These are phyloP conservation scores for Drosophila trapezifrons DNA, from an alignment of 1,140 invertebrate species.

Conservation along the genomic window DNA sequence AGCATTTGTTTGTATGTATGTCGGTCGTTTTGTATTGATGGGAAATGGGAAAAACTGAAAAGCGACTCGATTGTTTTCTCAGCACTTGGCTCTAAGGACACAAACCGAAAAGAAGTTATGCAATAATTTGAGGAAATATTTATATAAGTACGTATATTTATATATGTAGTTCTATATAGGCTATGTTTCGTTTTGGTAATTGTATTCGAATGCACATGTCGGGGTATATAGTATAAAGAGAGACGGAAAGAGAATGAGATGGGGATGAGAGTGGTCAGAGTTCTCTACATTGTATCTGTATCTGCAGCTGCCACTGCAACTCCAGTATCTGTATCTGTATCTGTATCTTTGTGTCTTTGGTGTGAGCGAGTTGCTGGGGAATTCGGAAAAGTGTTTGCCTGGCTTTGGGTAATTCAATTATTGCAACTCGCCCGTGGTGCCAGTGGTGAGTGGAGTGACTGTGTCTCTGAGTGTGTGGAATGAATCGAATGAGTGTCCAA, in stretches of 20 bases:
- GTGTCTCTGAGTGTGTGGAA: slow-evolving; percentile 23
- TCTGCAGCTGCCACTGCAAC: slow-evolving; percentile 14
- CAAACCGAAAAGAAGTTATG: slow-evolving; percentile 49
- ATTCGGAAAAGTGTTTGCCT: slow-evolving; percentile 39
- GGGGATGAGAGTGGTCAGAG: slow-evolving; percentile 33
- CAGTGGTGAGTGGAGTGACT: slow-evolving; percentile 4
- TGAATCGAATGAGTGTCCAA: slow-evolving; percentile 34
- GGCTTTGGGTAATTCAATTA: slow-evolving; percentile 49
- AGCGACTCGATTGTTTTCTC: slow-evolving; percentile 42
- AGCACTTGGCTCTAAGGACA: slow-evolving; percentile 40
- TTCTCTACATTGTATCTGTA: slow-evolving; percentile 30
- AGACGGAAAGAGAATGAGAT: slow-evolving; percentile 25
- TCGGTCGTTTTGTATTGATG: slow-evolving; percentile 31
- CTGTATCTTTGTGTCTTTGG: slow-evolving; percentile 4
- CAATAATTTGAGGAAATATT: slow-evolving; percentile 63
- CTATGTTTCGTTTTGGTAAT: slow-evolving; percentile 33
- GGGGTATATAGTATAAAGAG: slow-evolving; percentile 15
- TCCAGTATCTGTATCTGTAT: slow-evolving; percentile 13
- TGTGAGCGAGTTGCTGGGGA: slow-evolving; percentile 25
- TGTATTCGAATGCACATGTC: slow-evolving; percentile 36
- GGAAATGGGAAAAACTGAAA: slow-evolving; percentile 34
- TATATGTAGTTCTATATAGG: slow-evolving; percentile 21
- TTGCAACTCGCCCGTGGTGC: slow-evolving; percentile 19
- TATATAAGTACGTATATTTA: slow-evolving; percentile 50
- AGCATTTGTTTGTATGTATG: slow-evolving; percentile 24